A percentile compares a stretch with the other conserved stretches of the same genome.
These are phyloP conservation scores for Amazona guildingii DNA, from an alignment of 2,113 vertebrate genomes.

Conservation along the genomic window DNA sequence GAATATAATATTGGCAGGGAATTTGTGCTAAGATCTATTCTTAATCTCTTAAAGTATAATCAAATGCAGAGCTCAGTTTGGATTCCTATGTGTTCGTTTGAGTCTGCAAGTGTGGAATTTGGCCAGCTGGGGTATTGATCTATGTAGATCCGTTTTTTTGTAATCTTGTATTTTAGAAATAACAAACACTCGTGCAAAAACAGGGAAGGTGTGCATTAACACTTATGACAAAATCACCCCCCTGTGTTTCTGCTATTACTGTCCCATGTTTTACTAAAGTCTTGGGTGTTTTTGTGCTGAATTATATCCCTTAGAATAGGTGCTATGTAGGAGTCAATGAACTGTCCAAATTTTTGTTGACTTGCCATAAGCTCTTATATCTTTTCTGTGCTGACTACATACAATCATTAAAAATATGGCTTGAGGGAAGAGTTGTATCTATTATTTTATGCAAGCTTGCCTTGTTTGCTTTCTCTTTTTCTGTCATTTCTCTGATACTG, in stretches of 20 bases:
- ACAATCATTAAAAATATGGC: not conserved
- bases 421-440: not conserved
- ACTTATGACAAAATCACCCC: not conserved
- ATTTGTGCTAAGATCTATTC: not conserved
- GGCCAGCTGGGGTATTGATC: not conserved
- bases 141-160: not conserved
- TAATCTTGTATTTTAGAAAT: not conserved
- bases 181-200: accelerated
- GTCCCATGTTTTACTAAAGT: accelerated
- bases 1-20: not conserved
- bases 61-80: not conserved
- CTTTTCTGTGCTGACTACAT: not conserved
- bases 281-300: not conserved
- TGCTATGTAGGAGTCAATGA: not conserved
- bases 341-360: not conserved
- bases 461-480: not conserved
- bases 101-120: not conserved
- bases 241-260: not conserved
- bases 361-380: not conserved
- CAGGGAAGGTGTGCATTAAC: not conserved
- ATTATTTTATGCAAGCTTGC: not conserved
- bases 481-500: not conserved
- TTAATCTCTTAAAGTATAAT: not conserved
- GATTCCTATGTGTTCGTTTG: not conserved
- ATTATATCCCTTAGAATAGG: not conserved